These are phyloP conservation scores for Prionailurus bengalensis DNA, from an alignment of 2,113 vertebrate species.

Conservation along the genomic window DNA sequence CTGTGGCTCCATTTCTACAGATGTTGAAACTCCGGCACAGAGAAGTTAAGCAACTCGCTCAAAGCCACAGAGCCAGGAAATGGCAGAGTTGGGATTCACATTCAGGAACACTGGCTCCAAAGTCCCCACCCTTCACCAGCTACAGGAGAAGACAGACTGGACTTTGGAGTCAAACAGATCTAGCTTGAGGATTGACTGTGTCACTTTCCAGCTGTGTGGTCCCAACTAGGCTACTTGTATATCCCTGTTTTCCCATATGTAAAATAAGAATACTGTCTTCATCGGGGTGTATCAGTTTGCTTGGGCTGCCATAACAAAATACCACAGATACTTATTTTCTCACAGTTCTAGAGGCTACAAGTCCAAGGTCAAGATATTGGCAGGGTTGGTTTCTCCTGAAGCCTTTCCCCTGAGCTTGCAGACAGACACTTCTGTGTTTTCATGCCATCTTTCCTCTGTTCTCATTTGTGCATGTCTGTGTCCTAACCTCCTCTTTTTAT, in stretches of 20 bases:
- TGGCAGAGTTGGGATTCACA: not conserved
- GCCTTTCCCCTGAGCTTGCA: not conserved
- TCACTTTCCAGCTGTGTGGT: not conserved
- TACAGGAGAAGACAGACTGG: not conserved
- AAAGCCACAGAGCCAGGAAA: not conserved
- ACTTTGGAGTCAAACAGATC: not conserved
- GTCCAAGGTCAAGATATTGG: not conserved
- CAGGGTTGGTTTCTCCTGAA: not conserved
- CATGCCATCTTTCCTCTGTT: not conserved
- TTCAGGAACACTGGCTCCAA: not conserved
- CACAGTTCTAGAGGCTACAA: not conserved
- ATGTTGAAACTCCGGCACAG: not conserved
- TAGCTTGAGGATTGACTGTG: not conserved
- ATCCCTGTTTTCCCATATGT: no score
- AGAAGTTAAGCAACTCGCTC: not conserved
- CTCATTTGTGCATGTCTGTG: not conserved
- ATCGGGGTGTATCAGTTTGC: not conserved
- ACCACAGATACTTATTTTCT: not conserved
- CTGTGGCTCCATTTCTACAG: not conserved
- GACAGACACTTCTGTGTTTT: not conserved
- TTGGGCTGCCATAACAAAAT: not conserved
- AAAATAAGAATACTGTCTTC: not conserved
- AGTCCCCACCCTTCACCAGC: not conserved
- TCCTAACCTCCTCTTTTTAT: not conserved
- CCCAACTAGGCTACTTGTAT: not conserved